These are phyloP conservation scores for Ptilodon capucinus DNA, from an alignment of 2,888 invertebrate species.

Conservation along the genomic window DNA sequence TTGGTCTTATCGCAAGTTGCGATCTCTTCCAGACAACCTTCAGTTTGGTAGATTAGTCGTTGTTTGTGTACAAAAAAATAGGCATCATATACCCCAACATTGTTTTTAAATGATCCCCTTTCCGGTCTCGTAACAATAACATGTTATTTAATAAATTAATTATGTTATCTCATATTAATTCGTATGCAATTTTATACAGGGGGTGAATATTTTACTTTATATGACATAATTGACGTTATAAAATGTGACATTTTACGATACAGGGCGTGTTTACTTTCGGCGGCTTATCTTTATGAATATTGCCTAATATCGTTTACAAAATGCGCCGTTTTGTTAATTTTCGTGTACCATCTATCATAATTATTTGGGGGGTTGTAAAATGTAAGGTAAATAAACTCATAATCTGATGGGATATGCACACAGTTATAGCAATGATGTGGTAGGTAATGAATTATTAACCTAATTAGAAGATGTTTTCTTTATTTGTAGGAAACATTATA, in stretches of 20 bases:
- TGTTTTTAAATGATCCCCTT: no score
- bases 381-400: slow-evolving; percentile 22
- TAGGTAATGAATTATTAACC: no score
- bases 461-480: no score
- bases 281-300: slow-evolving; percentile 45
- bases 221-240: slow-evolving; percentile 47
- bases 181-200: slow-evolving; percentile 25
- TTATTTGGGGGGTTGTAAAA: slow-evolving; percentile 17
- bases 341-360: slow-evolving; percentile 26
- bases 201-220: slow-evolving; percentile 54
- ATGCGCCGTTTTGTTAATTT: slow-evolving; percentile 31
- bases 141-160: neutral
- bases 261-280: slow-evolving; percentile 34
- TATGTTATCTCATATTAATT: slow-evolving; percentile 8
- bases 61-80: no score
- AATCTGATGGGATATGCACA: neutral
- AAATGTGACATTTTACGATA: slow-evolving; percentile 50
- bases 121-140: no score
- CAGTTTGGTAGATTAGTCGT: no score
- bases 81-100: no score
- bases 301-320: slow-evolving; percentile 32
- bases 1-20: no score
- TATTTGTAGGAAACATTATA: no score
- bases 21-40: no score
- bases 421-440: neutral